Evolutionary conservation across 2,113 vertebrate species (phyloP), one percentile per base, ranked within the genome.

Genomic region (Corydoras maculifer): DNA sequence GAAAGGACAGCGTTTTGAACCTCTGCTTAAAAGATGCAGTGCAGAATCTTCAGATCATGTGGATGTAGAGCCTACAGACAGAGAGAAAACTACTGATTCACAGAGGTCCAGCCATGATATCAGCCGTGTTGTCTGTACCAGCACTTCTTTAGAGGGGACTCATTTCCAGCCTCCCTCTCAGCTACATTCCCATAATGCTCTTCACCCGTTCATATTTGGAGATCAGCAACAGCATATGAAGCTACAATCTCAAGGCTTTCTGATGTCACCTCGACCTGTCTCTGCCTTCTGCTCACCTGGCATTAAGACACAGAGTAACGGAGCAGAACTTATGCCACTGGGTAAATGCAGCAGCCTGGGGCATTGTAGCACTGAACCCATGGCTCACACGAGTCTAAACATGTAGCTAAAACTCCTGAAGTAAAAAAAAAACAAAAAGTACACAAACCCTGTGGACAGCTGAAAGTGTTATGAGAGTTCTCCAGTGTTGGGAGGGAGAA

Each of bases 1-100:
- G 29, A 93, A 92, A 84, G 87, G 86, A 58, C 90, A 91, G 63
- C 84, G 79, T 7, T 83, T 74, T 48, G 55, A 77, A 9, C 74
- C 82, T 3, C 48, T 80, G 61, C 76, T 68, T 43, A 84, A 77
- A 69, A 84, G 83, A 11, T 35, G 51, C 55, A 64, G 70, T 61
- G 8, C 53, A 66, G 80, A 81, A 10, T 80, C 78, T 55, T 14
- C 50, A 43, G 75, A 75, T 61, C 61, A 30, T 29, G 70, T 18
- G 29, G 75, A 71, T 1, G 76, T 83, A 30, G 77, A 85, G 9
- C 64, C 14, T 12, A 15, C 53, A 58, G 60, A 61, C 0, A 58
- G 79, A 12, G 81, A 82, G 61, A 73, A 81, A 69, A 72, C 80
- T 69, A 31, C 29, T 31, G 55, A 66, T 51, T 71, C 74, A 4